phyloP scores from a whole-genome alignment of 2,888 invertebrate species.

The Neoitamus cyanurus region DNA sequence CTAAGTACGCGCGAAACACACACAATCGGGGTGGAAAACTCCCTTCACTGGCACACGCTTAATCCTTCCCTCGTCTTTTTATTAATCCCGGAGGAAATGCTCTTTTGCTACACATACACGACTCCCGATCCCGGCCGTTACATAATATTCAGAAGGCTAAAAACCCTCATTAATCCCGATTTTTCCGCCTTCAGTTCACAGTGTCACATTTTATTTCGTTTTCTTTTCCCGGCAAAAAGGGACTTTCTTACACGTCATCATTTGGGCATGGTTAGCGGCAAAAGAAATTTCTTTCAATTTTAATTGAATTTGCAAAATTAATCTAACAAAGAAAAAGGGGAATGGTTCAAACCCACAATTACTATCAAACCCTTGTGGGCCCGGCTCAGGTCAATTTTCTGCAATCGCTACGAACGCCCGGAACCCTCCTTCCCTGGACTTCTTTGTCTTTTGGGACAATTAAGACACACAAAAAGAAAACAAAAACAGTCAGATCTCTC shows the following conservation, averaged over 20 bases:
- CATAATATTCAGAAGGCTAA: slow-evolving; percentile 15
- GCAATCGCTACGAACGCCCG: slow-evolving; percentile 1
- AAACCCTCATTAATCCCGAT: slow-evolving; percentile 18
- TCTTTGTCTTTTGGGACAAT: slow-evolving; percentile 22
- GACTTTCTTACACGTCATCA: background rate
- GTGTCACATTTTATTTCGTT: background rate
- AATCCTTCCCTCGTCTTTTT: slow-evolving; percentile 17
- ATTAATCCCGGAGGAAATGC: slow-evolving; percentile 18
- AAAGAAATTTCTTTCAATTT: slow-evolving; percentile 10
- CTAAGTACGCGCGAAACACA: background rate
- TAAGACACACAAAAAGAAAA: background rate
- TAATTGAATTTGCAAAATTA: background rate
- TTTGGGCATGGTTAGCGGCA: background rate
- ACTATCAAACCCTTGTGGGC: background rate
- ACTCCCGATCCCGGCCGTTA: slow-evolving; percentile 7
- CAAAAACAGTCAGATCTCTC: background rate
- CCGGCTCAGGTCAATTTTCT: background rate
- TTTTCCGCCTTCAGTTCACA: background rate
- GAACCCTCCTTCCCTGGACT: background rate
- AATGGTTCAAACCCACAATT: background rate
- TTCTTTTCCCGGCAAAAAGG: background rate
- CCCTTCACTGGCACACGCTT: background rate
- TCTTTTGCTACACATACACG: background rate
- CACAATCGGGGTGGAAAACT: background rate
- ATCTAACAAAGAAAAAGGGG: slow-evolving; percentile 5